These are phyloP conservation scores for Chromobotia macracanthus DNA, from an alignment of 2,797 vertebrate species.

Conservation along the genomic window DNA sequence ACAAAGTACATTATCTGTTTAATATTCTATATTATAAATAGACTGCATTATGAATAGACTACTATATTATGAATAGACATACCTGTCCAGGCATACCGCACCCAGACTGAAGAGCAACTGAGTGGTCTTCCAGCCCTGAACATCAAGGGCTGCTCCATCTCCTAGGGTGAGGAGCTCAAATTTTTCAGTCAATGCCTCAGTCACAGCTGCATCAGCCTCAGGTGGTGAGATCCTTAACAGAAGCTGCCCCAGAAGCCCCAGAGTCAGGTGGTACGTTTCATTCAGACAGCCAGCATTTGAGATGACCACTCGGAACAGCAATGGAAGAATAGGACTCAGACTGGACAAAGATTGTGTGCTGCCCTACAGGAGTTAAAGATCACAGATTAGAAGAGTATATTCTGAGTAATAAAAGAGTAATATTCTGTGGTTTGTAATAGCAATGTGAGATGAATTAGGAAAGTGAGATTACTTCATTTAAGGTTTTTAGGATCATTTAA, in stretches of 20 bases:
- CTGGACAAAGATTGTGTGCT: constrained; percentile 81
- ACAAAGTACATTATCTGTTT: no score
- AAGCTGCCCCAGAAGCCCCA: constrained; percentile 93
- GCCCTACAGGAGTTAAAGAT: constrained; percentile 71
- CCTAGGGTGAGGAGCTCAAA: constrained; percentile 80
- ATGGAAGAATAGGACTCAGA: constrained; percentile 88
- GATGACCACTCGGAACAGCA: constrained; percentile 95
- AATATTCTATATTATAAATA: neutral
- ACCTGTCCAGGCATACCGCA: constrained; percentile 96
- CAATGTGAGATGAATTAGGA: neutral
- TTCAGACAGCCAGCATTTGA: constrained; percentile 95
- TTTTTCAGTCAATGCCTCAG: constrained; percentile 88
- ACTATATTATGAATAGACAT: no score
- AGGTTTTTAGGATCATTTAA: no score
- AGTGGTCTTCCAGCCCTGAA: constrained; percentile 91
- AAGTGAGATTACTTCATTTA: neutral
- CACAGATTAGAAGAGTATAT: neutral
- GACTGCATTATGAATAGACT: neutral
- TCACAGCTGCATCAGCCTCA: constrained; percentile 88
- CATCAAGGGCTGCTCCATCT: constrained; percentile 74
- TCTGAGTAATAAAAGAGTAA: no score
- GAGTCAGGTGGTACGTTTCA: constrained; percentile 93
- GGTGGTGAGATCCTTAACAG: constrained; percentile 85
- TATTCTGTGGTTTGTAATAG: neutral
- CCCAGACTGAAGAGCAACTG: constrained; percentile 95